Conservation (phyloP, 2,797 vertebrate genomes). For the Eulemur rubriventer region DNA sequence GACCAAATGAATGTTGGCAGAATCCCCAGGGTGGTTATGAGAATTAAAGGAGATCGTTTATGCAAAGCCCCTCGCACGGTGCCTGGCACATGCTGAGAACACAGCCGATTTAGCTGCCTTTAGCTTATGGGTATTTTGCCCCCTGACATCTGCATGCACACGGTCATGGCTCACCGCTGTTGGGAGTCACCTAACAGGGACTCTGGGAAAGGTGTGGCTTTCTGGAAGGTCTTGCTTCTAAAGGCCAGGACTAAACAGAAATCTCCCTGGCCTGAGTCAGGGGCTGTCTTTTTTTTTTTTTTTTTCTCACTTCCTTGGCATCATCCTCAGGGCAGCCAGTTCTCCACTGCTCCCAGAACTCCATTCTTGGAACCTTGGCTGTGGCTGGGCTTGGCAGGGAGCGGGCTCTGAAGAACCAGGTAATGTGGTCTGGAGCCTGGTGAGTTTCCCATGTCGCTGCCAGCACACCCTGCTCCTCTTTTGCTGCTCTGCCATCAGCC, state of each 20-base stretch:
- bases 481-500: background rate
- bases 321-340: background rate
- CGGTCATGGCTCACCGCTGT: too few relatives aligned
- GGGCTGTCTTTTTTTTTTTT: background rate
- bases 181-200: background rate
- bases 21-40: background rate
- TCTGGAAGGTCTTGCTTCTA: background rate
- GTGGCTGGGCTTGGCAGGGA: background rate
- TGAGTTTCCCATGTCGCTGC: background rate
- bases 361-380: background rate
- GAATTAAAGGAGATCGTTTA: background rate
- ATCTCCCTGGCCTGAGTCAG: background rate
- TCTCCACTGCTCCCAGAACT: background rate
- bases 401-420: background rate
- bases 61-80: background rate
- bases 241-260: background rate
- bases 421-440: background rate
- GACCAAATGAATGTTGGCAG: background rate
- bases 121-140: background rate
- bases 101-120: background rate
- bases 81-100: background rate
- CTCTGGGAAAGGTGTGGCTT: background rate
- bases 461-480: background rate
- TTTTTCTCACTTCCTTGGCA: background rate
- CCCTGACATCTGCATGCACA: background rate